phyloP scores from a whole-genome alignment of 2,797 vertebrate genomes.

The Macrochelys suwanniensis region DNA sequence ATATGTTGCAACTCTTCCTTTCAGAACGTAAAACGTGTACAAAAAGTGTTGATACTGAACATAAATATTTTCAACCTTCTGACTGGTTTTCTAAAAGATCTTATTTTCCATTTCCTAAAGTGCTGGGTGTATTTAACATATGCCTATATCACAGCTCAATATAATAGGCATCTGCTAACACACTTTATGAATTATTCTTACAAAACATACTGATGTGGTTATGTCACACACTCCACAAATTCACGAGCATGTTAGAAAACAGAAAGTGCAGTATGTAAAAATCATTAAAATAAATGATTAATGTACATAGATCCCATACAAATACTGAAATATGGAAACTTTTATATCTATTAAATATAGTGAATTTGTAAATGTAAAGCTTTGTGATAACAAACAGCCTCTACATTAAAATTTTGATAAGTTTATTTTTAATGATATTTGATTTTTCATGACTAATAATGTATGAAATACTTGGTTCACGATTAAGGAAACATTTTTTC shows the following conservation, averaged over 20 bases:
- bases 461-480: neutral
- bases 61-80: neutral
- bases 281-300: neutral
- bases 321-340: neutral
- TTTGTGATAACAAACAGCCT: neutral
- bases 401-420: neutral
- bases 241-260: neutral
- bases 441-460: neutral
- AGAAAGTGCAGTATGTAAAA: constrained; percentile 22
- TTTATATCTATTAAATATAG: neutral
- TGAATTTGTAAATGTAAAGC: neutral
- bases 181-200: neutral
- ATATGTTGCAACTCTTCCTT: neutral
- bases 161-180: neutral
- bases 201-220: neutral
- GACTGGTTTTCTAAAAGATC: neutral
- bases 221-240: constrained; percentile 8
- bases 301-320: neutral
- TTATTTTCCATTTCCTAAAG: neutral
- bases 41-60: neutral
- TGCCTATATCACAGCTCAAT: neutral
- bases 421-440: neutral
- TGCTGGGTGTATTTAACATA: neutral
- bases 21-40: neutral
- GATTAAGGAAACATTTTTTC: neutral